Percentiles rank a stretch among this genome's conserved stretches.
phyloP scores from a whole-genome alignment of 1,140 invertebrate species.

The Drosophila azteca region DNA sequence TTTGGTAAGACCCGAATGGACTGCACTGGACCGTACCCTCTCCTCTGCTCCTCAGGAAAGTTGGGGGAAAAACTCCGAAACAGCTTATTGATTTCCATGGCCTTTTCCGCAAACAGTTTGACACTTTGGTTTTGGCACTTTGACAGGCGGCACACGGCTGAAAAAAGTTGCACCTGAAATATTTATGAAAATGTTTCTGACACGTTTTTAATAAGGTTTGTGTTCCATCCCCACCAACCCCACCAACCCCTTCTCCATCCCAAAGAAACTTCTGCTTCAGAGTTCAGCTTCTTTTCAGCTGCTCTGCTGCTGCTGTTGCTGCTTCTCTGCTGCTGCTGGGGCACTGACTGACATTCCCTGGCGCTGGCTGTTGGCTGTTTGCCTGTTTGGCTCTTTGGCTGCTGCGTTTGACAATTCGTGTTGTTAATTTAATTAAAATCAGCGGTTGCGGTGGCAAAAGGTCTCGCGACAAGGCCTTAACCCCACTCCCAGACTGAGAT shows the following conservation, averaged over 20 bases:
- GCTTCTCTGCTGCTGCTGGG: no score
- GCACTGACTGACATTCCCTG: conserved; percentile 8
- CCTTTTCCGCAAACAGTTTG: conserved; percentile 54
- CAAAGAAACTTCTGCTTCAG: no score
- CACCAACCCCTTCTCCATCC: not conserved
- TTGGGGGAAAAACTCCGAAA: conserved; percentile 25
- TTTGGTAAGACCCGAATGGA: conserved; percentile 10
- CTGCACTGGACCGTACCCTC: not conserved
- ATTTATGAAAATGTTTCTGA: conserved; percentile 81
- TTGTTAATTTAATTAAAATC: conserved; percentile 79
- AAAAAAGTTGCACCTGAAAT: conserved; percentile 72
- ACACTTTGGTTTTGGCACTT: conserved; percentile 65
- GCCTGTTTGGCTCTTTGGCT: conserved; percentile 43
- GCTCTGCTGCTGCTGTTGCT: no score
- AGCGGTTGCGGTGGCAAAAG: conserved; percentile 21
- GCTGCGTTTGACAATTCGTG: conserved; percentile 66
- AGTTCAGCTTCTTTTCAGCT: no score
- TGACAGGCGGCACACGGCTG: conserved; percentile 54
- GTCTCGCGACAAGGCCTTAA: conserved; percentile 4
- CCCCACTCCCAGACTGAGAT: no score
- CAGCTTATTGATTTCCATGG: conserved; percentile 68
- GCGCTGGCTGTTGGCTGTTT: conserved; percentile 30
- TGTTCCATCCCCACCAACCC: conserved; percentile 8
- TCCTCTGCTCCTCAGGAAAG: not conserved
- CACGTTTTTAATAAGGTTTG: conserved; percentile 78